Percentiles rank a stretch among this genome's conserved stretches.
Evolutionary conservation across 2,888 invertebrate species (phyloP).

Genomic region (Psylliodes chrysocephalus): DNA sequence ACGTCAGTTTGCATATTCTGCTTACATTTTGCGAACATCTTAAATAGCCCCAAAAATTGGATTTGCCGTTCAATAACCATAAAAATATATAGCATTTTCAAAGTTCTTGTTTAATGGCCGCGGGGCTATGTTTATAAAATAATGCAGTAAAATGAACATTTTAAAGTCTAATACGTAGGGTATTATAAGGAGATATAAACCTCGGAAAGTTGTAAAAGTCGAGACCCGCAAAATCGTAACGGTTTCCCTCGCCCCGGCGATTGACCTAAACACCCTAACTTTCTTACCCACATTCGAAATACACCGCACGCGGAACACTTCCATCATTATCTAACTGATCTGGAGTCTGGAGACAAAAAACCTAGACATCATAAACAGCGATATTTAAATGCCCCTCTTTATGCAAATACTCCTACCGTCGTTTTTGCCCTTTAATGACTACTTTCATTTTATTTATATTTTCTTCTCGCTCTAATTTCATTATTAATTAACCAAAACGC

Average conservation of each 20-base stretch:
- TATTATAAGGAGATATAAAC: slow-evolving; percentile 63
- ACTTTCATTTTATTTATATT: background rate
- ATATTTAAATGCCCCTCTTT: slow-evolving; percentile 16
- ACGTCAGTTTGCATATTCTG: slow-evolving; percentile 62
- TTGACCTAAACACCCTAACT: slow-evolving; percentile 45
- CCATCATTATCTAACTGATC: slow-evolving; percentile 35
- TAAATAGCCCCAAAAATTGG: slow-evolving; percentile 66
- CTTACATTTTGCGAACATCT: slow-evolving; percentile 58
- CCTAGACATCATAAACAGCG: slow-evolving; percentile 30
- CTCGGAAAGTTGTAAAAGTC: slow-evolving; percentile 62
- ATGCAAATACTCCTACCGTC: slow-evolving; percentile 7
- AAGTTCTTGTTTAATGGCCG: slow-evolving; percentile 64
- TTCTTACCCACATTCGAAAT: slow-evolving; percentile 39
- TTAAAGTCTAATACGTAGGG: slow-evolving; percentile 63
- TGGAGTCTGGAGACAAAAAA: slow-evolving; percentile 31
- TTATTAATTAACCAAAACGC: background rate
- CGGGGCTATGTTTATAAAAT: slow-evolving; percentile 65
- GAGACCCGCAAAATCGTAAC: slow-evolving; percentile 53
- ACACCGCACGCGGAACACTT: slow-evolving; percentile 33
- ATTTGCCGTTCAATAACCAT: slow-evolving; percentile 65
- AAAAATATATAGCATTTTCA: slow-evolving; percentile 64
- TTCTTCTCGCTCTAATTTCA: background rate
- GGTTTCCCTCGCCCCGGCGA: slow-evolving; percentile 46
- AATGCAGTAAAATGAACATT: slow-evolving; percentile 64
- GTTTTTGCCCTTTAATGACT: background rate